Evolutionary conservation across 53 echinoderm and acorn worm genomes (phyloP), one percentile per base, ranked within the genome.

Genomic region (Stichopus horrens): DNA sequence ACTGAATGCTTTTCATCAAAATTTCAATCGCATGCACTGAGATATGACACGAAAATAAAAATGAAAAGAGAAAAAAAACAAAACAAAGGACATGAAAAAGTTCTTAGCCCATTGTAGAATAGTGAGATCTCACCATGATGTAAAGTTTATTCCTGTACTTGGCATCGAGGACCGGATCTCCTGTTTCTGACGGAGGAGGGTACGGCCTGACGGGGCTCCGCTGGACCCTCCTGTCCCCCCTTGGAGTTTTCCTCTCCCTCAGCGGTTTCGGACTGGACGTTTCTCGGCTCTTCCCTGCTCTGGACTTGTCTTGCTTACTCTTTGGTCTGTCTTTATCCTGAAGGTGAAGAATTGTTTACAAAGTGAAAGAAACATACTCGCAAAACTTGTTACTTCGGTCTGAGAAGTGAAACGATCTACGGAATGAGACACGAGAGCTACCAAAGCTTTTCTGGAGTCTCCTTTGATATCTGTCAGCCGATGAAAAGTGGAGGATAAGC

Each of bases 271-370:
- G 94, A 89, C 95, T 95, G 16, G 95, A 86, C 52, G 94, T 88
- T 7, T 91, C 58, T 16, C 93, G 95, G 74, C 89, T 91, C 51
- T 92, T 91, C 9, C 92, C 91, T 19, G 92, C 92, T 53, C 88
- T 84, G 8, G 76, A 84, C 57, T 92, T 92, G 6, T 92, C 93
- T 22, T 88, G 91, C 59, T 97, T 97, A 86, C 98, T 97, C 89
- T 97, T 97, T 77, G 98, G 98, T 52, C 98, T 79, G 55, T 97
- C 98, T 71, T 97, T 95, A 23, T 95, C 97, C 94, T 97, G 56
- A 68, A n/a, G 76, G 73, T 58, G 76, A 54, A 56, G 5, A 65
- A 52, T 11, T 68, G 22, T 56, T 58, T 76, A 87, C 21, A 23
- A 58, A 68, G 4, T 0, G 0, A 2, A 37, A 37, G 2, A 2